These are phyloP conservation scores for Anthoscopus minutus DNA, from an alignment of 2,113 vertebrate genomes.

Conservation along the genomic window DNA sequence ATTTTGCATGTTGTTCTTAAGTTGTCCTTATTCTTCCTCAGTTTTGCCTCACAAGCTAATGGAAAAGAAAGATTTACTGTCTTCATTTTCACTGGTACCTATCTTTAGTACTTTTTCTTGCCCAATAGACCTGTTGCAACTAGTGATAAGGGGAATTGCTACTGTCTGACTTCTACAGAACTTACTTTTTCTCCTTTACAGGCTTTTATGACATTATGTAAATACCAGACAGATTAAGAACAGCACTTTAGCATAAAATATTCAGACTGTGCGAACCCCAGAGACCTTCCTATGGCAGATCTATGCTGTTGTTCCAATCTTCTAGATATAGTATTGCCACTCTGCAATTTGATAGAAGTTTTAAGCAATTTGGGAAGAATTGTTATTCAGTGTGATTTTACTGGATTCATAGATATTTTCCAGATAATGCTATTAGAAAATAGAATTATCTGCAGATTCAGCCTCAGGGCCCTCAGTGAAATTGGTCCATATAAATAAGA, in stretches of 20 bases:
- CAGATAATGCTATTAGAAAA: background rate
- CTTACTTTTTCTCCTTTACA: background rate
- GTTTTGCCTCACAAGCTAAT: background rate
- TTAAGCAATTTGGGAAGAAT: background rate
- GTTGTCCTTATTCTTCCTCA: background rate
- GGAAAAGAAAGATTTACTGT: background rate
- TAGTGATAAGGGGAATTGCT: background rate
- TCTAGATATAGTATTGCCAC: background rate
- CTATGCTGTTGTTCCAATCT: background rate
- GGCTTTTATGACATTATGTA: background rate
- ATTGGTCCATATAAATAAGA: background rate
- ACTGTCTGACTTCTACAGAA: background rate
- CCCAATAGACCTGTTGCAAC: background rate
- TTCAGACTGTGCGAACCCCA: background rate
- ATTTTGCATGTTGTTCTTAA: background rate
- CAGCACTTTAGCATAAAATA: background rate
- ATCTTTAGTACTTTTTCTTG: background rate
- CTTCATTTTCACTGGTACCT: background rate
- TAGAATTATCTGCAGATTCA: background rate
- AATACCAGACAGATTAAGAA: background rate
- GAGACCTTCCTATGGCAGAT: background rate
- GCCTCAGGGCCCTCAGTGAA: background rate
- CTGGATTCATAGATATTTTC: background rate
- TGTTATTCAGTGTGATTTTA: background rate
- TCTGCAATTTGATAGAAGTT: background rate